Base-by-base conservation (phyloP, 2,113 vertebrate genomes). In the Craseonycteris thonglongyai region DNA sequence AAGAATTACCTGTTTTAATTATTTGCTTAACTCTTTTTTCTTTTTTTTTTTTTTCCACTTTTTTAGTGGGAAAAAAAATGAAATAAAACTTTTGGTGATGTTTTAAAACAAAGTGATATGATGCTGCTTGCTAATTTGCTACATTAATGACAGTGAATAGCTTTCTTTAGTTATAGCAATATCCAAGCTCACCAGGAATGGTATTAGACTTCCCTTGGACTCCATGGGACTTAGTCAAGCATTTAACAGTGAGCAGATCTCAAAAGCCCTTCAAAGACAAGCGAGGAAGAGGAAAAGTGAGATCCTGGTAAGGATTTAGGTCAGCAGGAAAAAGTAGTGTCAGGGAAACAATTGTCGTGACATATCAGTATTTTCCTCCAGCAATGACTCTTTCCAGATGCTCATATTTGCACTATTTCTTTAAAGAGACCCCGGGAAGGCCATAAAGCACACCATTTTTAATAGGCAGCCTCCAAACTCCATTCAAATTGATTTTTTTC, bases 401-500 rank as follows among this genome's bases (percentile, higher is more conserved):
- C 97, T 96, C 91, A 93, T 59, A 87, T 54, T 93, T 96, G 68
- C 89, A 97, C 95, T 94, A 90, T 93, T 97, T 96, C 69, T 93
- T 94, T 72, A 88, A 90, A 97, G 90, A 96, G 92, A 97, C 95
- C 63, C 75, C 93, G 68, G 95, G 95, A 97, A 97, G 91, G 95
- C 96, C 90, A 92, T 88, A 97, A 97, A 97, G 91, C 83, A 95
- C 42, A 76, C 75, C 58, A 90, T 97, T 96, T 96, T 91, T 93
- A 97, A 97, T 82, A 96, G 95, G 94, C 97, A 88, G 90, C 69
- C 95, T 96, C 92, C 91, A 96, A 97, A 98, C 97, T 75, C 82
- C 58, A 76, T 51, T 74, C 76, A 86, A 76, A 54, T n/a, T 51
- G 40, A 85, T 68, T 81, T 94, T 83, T 76, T 81, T 6, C 38